A percentile compares a stretch with the other conserved stretches of the same genome.
phyloP scores from a whole-genome alignment of 2,113 vertebrate genomes.

The Solea senegalensis region DNA sequence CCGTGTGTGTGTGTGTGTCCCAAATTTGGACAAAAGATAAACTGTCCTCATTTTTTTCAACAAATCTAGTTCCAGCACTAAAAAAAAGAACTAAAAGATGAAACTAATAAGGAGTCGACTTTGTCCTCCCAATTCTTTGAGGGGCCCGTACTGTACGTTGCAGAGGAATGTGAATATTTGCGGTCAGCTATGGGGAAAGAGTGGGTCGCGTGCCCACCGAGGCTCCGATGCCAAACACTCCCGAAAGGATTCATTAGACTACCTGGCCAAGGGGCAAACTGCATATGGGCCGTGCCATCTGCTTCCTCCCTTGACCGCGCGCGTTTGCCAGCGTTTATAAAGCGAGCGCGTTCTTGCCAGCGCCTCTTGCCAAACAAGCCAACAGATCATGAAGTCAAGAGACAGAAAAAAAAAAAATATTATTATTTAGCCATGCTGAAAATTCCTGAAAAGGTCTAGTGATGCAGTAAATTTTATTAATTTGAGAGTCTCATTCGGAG shows the following conservation, averaged over 20 bases:
- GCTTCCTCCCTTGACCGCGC: conserved; percentile 67
- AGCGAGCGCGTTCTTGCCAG: conserved; percentile 55
- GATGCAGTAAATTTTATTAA: conserved; percentile 52
- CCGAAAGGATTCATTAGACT: conserved; percentile 79
- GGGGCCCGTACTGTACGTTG: conserved; percentile 22
- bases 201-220: conserved; percentile 53
- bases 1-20: too few species aligned
- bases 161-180: conserved; percentile 41
- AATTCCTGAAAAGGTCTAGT: conserved; percentile 52
- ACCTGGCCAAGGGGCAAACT: conserved; percentile 79
- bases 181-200: conserved; percentile 56
- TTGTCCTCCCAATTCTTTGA: background rate
- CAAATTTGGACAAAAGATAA: too few species aligned
- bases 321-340: conserved; percentile 61
- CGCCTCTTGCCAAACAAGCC: conserved; percentile 42
- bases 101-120: background rate
- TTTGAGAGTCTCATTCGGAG: conserved; percentile 30
- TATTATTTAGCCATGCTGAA: conserved; percentile 47
- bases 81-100: too few species aligned
- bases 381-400: conserved; percentile 52
- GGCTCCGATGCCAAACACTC: conserved; percentile 69
- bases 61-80: background rate
- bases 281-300: conserved; percentile 78
- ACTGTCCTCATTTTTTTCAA: too few species aligned
- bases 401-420: conserved; percentile 24